Conservation (phyloP, 2,888 invertebrate species). For the Acanthosepion pharaonis region DNA sequence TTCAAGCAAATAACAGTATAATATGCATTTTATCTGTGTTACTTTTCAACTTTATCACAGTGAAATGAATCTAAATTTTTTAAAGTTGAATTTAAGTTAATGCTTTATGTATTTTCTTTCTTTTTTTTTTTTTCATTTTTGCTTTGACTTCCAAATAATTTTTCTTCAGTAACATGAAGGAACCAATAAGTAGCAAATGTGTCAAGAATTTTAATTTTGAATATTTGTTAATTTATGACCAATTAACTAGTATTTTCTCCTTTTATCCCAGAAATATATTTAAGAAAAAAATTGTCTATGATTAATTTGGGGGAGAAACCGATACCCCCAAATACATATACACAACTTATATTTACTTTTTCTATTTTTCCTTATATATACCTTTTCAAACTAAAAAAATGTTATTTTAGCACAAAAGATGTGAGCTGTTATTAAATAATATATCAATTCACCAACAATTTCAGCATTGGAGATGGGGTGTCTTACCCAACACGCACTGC, state of each 20-base stretch:
- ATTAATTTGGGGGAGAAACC: neutral
- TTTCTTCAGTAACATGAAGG: neutral
- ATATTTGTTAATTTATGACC: neutral
- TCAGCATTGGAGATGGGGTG: slow-evolving; percentile 91
- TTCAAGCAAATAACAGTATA: too few species aligned
- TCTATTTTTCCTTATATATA: neutral
- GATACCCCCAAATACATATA: neutral
- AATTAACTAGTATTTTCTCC: neutral
- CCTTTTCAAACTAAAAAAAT: neutral
- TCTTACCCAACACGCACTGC: slow-evolving; percentile 87
- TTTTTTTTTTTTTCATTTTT: too few species aligned
- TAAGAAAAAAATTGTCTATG: neutral
- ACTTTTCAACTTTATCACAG: too few species aligned
- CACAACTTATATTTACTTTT: neutral
- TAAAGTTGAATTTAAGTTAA: too few species aligned
- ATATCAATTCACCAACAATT: slow-evolving; percentile 50
- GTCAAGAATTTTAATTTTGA: neutral
- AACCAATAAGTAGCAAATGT: neutral
- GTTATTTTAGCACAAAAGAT: neutral
- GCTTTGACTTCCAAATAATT: too few species aligned
- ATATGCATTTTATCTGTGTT: too few species aligned
- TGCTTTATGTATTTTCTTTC: too few species aligned
- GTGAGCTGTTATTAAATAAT: slow-evolving; percentile 15
- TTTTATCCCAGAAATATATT: neutral
- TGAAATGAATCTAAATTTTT: too few species aligned